Evolutionary conservation across 2,888 invertebrate genomes (phyloP), one percentile per base, ranked within the genome.

Genomic region (Bellardia bayeri): DNA sequence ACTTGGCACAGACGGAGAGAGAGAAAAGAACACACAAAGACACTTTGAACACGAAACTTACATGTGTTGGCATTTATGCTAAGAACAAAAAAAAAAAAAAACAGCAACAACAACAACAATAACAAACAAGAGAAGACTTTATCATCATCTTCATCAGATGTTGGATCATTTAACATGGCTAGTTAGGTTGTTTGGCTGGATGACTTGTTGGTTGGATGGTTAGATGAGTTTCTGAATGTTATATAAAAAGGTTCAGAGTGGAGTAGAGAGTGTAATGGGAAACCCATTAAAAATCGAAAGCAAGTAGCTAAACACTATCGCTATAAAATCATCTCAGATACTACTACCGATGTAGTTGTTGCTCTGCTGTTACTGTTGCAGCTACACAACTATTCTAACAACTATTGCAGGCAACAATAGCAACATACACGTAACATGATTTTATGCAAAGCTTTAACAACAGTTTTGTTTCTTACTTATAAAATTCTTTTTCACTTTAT

Each of bases 221-320:
- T 66, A 49, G 69, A 68, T 69, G 33, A 69, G 37, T 40, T 72
- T 72, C 45, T 56, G 37, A 63, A 54, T 69, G 63, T 64, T 30
- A 51, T 72, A 78, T 74, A 69, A 79, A 78, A 75, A 80, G 69
- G 69, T 56, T 68, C 49, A 40, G 40, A 74, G 56, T 64, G 45
- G 76, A 64, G 72, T 42, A 51, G 33, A n/a, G 63, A 78, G 75
- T 87, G 87, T 82, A 85, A 87, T 87, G 74, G 66, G 69, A 87
- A 85, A 79, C 85, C 87, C 79, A 87, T 87, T 87, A 79, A 85
- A 81, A 87, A 82, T 82, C 78, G 85, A 85, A 87, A 87, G 83
- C 87, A 84, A 87, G 87, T 87, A 87, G 83, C 83, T 81, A 76
- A 83, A 87, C 83, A 84, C 81, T 84, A 87, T 87, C 83, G 71